A percentile compares a stretch with the other conserved stretches of the same genome.
Evolutionary conservation across 2,888 invertebrate genomes (phyloP).

Genomic region (Troides aeacus): DNA sequence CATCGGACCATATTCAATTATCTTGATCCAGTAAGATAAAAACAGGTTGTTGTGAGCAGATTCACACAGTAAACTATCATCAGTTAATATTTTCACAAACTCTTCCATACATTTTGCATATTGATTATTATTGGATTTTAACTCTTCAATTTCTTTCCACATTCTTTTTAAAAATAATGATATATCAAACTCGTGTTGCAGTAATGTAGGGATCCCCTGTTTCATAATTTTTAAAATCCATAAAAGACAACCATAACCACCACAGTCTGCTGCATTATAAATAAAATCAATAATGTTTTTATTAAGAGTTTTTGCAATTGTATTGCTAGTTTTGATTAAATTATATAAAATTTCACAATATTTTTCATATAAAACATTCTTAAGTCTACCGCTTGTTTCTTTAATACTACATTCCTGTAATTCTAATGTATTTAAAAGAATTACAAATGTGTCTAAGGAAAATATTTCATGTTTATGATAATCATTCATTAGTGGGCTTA

Average conservation of each 20-base stretch:
- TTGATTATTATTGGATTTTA: conserved; percentile 68
- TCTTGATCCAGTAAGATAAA: conserved; percentile 55
- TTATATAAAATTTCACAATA: conserved; percentile 53
- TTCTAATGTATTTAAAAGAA: conserved; percentile 40
- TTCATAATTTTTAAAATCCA: conserved; percentile 63
- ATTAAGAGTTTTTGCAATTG: conserved; percentile 29
- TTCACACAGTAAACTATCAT: conserved; percentile 48
- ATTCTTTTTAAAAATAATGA: conserved; percentile 54
- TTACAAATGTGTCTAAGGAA: conserved; percentile 42
- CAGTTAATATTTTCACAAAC: conserved; percentile 60
- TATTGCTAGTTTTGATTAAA: conserved; percentile 37
- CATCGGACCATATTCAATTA: conserved; percentile 60
- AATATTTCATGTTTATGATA: conserved; percentile 51
- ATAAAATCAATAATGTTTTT: conserved; percentile 49
- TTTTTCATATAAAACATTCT: conserved; percentile 61
- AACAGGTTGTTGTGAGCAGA: conserved; percentile 55
- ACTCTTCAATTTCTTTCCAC: conserved; percentile 70
- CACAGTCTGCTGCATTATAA: conserved; percentile 62
- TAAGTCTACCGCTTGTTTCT: conserved; percentile 56
- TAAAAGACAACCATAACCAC: conserved; percentile 70
- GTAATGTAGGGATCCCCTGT: conserved; percentile 42
- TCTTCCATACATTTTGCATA: conserved; percentile 64
- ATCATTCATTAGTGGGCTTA: conserved; percentile 37
- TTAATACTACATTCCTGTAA: conserved; percentile 38
- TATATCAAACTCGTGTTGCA: conserved; percentile 47